Conservation (phyloP, 2,797 vertebrate genomes). For the Platalea minor region DNA sequence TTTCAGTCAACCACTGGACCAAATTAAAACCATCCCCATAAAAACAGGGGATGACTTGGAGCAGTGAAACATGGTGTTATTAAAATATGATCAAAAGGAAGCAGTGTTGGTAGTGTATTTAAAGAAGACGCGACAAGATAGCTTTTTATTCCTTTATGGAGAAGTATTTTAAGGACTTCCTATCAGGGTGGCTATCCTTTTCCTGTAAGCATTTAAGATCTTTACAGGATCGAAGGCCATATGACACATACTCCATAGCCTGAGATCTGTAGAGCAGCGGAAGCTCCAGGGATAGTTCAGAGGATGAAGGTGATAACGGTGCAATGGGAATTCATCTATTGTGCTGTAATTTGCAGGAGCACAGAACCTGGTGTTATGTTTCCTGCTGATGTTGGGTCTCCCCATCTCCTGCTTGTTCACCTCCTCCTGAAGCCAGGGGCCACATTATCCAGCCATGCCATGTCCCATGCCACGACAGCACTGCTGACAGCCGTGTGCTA, state of each 20-base stretch:
- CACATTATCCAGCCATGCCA: neutral
- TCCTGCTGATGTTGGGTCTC: neutral
- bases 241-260: neutral
- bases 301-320: neutral
- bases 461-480: neutral
- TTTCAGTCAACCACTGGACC: neutral
- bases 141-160: neutral
- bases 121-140: neutral
- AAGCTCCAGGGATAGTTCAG: neutral
- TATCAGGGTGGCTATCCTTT: neutral
- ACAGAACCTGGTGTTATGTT: neutral
- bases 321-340: neutral
- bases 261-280: neutral
- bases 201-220: neutral
- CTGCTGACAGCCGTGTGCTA: neutral
- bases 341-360: neutral
- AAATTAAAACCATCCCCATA: neutral
- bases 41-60: neutral
- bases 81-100: neutral
- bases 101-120: neutral
- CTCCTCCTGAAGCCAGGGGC: neutral
- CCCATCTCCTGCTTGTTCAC: neutral
- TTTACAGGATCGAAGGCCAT: neutral
- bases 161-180: neutral
- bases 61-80: neutral